Conservation (phyloP, 2,888 invertebrate genomes). For the Tryphoninae sp. region DNA sequence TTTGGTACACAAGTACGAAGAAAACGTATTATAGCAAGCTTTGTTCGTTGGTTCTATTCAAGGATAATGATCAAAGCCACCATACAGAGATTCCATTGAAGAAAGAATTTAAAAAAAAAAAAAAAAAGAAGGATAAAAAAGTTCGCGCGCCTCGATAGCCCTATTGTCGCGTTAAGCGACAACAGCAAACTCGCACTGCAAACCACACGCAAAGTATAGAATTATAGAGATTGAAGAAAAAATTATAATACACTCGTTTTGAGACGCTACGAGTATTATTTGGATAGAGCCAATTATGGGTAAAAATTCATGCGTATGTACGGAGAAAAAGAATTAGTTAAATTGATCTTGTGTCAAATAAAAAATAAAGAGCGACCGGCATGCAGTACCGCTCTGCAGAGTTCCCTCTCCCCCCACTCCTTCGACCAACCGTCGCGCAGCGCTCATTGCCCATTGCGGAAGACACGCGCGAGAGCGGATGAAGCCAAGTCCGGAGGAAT, state of each 20-base stretch:
- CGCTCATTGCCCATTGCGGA: slow-evolving; percentile 14
- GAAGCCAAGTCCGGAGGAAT: slow-evolving; percentile 3
- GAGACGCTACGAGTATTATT: too few relatives aligned
- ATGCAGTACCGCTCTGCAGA: slow-evolving; percentile 27
- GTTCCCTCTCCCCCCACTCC: neutral
- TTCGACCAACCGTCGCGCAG: neutral
- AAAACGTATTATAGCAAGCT: neutral
- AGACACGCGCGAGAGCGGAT: slow-evolving; percentile 25
- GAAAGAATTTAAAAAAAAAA: slow-evolving; percentile 2
- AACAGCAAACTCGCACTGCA: too few relatives aligned
- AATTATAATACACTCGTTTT: too few relatives aligned
- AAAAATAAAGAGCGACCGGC: slow-evolving; percentile 14
- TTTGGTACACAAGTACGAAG: slow-evolving; percentile 31
- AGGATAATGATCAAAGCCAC: slow-evolving; percentile 24
- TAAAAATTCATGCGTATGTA: neutral
- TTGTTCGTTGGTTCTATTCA: slow-evolving; percentile 38
- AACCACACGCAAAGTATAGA: too few relatives aligned
- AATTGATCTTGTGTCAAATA: neutral
- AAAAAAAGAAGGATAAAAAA: neutral
- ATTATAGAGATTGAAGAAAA: too few relatives aligned
- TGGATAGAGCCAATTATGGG: too few relatives aligned
- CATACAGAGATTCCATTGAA: slow-evolving; percentile 2
- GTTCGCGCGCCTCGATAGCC: neutral
- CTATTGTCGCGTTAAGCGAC: too few relatives aligned
- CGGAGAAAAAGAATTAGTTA: neutral